Base-by-base conservation (phyloP, 2,797 vertebrate genomes). In the Phoxinus dragarum region DNA sequence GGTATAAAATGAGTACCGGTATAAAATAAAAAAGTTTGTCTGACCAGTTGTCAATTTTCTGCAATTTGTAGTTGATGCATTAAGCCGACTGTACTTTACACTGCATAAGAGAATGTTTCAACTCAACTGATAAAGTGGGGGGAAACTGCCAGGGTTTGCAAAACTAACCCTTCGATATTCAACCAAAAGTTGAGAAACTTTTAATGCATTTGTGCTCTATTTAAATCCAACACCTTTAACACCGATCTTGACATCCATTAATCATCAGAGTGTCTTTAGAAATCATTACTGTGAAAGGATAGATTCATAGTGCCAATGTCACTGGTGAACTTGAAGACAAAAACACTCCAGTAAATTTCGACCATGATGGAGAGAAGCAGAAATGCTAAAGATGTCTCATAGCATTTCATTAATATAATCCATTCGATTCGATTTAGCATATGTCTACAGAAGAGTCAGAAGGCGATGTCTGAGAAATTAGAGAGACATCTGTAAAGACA, bases 371-470 rank as follows among this genome's bases (percentile, higher is more conserved):
- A 52, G 64, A 23, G 31, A 27, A 49, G 9, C 9, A 49, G 38
- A 54, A 31, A 12, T 34, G 61, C 52, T 77, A 59, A 34, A 71
- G 21, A 49, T 36, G 38, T 42, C 69, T 80, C 52, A 31, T 31
- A 68, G 74, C 27, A 9, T 81, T 86, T 77, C 56, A 78, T 85
- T 86, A 86, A 75, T 52, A 59, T 69, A 82, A 87, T 76, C 54
- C 42, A 54, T 78, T 40, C 56, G n/a, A 68, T 86, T 38, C 23
- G 23, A 80, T n/a, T 54, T 52, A 16, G 44, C 71, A 36, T 31
- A 56, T 52, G 52, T 56, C 23, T 42, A 66, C 8, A 73, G 21
- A 79, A 8, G 40, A 85, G 68, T 49, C 54, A 79, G 27, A 10
- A 69, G 54, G 44, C 31, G 52, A 64, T 38, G 64, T 27, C 38